These are phyloP conservation scores for Pelosia muscerda DNA, from an alignment of 2,888 invertebrate genomes.

Conservation along the genomic window DNA sequence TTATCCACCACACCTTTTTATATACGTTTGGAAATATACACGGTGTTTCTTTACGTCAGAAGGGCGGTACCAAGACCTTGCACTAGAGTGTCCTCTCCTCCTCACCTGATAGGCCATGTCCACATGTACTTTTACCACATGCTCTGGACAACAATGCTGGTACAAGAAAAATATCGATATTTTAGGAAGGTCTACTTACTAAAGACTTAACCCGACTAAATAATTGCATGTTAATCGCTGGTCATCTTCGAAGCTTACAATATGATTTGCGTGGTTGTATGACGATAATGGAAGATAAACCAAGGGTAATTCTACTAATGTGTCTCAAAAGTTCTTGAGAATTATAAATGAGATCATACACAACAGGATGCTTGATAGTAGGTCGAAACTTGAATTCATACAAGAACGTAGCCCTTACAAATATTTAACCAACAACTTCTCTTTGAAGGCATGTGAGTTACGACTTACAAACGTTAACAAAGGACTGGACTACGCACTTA, in stretches of 20 bases:
- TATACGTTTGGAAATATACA: not conserved
- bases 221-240: not conserved
- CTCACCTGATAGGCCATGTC: not conserved
- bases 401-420: too few relatives aligned
- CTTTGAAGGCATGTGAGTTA: not conserved
- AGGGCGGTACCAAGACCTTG: not conserved
- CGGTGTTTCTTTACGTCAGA: not conserved
- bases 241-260: not conserved
- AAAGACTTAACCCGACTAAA: not conserved
- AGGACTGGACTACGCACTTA: not conserved
- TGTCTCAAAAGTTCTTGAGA: not conserved
- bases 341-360: too few relatives aligned
- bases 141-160: not conserved
- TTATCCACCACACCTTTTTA: not conserved
- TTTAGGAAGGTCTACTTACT: not conserved
- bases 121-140: not conserved
- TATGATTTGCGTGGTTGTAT: not conserved
- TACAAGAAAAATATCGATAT: not conserved
- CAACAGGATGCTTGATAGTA: too few relatives aligned
- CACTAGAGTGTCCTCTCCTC: not conserved
- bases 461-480: not conserved
- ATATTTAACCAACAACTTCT: not conserved
- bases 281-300: not conserved
- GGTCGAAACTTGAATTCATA: too few relatives aligned
- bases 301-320: not conserved